Conservation (phyloP, 1,140 invertebrate species). For the Megalopta genalis region DNA sequence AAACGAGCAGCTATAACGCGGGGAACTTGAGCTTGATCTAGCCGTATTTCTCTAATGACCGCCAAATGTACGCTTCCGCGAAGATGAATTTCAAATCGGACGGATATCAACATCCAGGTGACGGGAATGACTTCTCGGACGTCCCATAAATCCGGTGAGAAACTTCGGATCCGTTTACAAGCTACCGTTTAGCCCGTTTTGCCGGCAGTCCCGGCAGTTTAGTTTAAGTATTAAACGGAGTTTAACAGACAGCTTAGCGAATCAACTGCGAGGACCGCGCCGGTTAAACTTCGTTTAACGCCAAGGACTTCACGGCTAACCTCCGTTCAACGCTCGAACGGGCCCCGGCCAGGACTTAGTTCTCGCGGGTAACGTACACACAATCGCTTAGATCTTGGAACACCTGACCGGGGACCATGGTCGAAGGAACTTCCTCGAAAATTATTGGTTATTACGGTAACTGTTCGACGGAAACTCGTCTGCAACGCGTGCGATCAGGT, state of each 20-base stretch:
- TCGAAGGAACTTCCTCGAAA: not conserved
- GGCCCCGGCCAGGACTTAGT: slow-evolving; percentile 25
- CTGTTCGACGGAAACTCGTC: not conserved
- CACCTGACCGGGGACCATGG: slow-evolving; percentile 23
- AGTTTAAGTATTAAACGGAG: slow-evolving; percentile 18
- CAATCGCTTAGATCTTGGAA: slow-evolving; percentile 39
- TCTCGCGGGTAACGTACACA: slow-evolving; percentile 25
- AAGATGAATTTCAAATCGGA: not conserved
- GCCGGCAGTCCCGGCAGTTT: not conserved
- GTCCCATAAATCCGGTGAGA: not conserved
- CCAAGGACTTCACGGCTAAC: slow-evolving; percentile 13
- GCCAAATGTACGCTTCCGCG: not conserved
- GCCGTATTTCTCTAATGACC: not conserved
- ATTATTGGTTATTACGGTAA: slow-evolving; percentile 13
- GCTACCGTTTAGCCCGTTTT: not conserved
- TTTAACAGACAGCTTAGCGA: slow-evolving; percentile 34
- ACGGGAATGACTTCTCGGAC: not conserved
- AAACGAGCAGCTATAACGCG: no score
- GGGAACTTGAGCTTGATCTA: no score
- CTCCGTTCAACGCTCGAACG: slow-evolving; percentile 26
- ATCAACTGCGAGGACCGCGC: slow-evolving; percentile 5
- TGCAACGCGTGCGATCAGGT: no score
- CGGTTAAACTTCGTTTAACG: slow-evolving; percentile 36
- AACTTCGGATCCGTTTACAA: slow-evolving; percentile 15
- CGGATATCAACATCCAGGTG: not conserved